A percentile compares a stretch with the other conserved stretches of the same genome.
Conservation (phyloP, 1,140 invertebrate genomes). For the Drosophila murphyi region DNA sequence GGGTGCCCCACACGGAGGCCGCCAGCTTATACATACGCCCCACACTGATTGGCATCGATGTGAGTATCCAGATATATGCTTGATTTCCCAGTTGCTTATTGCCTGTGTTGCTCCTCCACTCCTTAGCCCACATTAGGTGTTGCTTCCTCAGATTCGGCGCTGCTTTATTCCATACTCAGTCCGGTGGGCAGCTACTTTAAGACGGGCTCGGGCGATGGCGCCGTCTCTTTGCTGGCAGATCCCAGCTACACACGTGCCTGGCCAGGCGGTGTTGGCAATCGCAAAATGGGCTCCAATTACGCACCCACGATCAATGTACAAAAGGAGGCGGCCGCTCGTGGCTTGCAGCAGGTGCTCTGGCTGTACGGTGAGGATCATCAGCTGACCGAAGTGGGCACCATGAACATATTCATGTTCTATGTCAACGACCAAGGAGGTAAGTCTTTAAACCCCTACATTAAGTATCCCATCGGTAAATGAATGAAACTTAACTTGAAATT, state of each 20-base stretch:
- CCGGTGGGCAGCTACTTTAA: slow-evolving; percentile 97
- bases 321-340: slow-evolving; percentile 90
- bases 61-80: slow-evolving; percentile 86
- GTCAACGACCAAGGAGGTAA: slow-evolving; percentile 96
- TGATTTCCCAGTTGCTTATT: not conserved
- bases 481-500: too few species aligned
- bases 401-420: slow-evolving; percentile 98
- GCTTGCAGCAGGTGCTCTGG: slow-evolving; percentile 98
- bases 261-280: slow-evolving; percentile 97
- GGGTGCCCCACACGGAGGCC: slow-evolving; percentile 96
- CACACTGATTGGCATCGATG: slow-evolving; percentile 98
- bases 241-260: slow-evolving; percentile 90
- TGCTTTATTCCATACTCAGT: slow-evolving; percentile 95
- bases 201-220: slow-evolving; percentile 86
- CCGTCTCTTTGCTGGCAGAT: slow-evolving; percentile 88
- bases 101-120: too few species aligned
- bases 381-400: slow-evolving; percentile 98
- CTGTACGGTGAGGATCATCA: slow-evolving; percentile 97
- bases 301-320: slow-evolving; percentile 94
- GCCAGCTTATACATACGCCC: slow-evolving; percentile 98
- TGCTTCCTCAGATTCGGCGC: slow-evolving; percentile 91
- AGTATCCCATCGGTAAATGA: too few species aligned
- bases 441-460: not conserved
- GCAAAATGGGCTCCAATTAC: slow-evolving; percentile 98
- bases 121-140: slow-evolving; percentile 95